Evolutionary conservation across 2,113 vertebrate genomes (phyloP).

Genomic region (Cyrtonyx montezumae): DNA sequence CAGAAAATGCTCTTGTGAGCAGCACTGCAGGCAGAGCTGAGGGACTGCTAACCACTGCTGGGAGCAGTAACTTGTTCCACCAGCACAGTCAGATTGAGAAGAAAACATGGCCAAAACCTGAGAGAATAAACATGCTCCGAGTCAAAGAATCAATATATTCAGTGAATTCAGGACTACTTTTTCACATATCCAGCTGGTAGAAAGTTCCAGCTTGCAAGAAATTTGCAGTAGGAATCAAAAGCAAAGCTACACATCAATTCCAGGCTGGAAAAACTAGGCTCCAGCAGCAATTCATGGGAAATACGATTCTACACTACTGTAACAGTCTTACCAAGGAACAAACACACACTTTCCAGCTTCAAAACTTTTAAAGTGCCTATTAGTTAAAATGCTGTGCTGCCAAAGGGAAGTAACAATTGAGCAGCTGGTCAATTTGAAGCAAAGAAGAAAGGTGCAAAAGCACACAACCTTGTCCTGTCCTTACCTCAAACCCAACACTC

Average conservation of each 20-base stretch:
- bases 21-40: background rate
- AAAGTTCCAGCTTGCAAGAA: background rate
- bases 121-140: background rate
- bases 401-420: slow-evolving; percentile 6
- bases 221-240: background rate
- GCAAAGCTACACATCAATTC: background rate
- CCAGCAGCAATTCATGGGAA: background rate
- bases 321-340: slow-evolving; percentile 11
- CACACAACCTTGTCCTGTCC: background rate
- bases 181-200: background rate
- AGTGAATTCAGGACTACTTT: background rate
- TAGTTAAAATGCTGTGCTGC: slow-evolving; percentile 9
- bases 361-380: slow-evolving; percentile 33
- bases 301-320: background rate
- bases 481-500: background rate
- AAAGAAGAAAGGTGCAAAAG: background rate
- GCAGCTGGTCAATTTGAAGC: background rate
- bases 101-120: background rate
- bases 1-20: background rate
- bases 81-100: background rate
- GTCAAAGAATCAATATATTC: background rate
- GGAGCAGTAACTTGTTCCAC: background rate
- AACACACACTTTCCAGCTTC: background rate
- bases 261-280: background rate
- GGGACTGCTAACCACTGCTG: background rate